Evolutionary conservation across 2,797 vertebrate species (phyloP), one percentile per base, ranked within the genome.

Genomic region (Phrynocephalus guinanensis): DNA sequence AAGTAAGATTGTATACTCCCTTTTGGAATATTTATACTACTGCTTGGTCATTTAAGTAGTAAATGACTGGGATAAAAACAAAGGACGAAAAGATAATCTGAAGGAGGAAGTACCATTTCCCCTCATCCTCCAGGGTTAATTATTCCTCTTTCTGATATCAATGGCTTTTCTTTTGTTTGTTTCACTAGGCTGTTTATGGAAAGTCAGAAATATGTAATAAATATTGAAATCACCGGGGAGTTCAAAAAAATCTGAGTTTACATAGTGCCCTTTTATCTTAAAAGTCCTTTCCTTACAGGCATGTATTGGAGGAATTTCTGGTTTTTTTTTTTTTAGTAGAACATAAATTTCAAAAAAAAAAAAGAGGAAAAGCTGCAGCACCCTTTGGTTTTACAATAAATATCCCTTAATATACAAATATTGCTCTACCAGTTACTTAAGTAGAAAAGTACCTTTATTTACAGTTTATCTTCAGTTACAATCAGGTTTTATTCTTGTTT

Each of bases 31-130:
- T 93, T 86, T 88, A 90, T 92, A 70, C 83, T 90, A 88, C 56
- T 66, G 88, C 87, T 93, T 89, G 3, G 28, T 92, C 86, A 72
- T 94, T 93, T 96, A 95, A 95, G 95, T 95, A 95, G 88, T 92
- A 94, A 96, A 95, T 93, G 86, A 91, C 86, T 93, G 92, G 89
- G 92, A 85, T 87, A 89, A 91, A 87, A 93, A 85, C 78, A 85
- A 85, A 85, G 77, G 87, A 77, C 48, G 93, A 76, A 26, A 8
- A 86, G 85, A 75, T 86, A 26, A 0, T 79, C 91, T 82, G 75
- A 91, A 90, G 93, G 72, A 79, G 90, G 93, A 94, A 79, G n/a
- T 48, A 89, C 90, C 83, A 89, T 89, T 71, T 80, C 60, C 50
- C 50, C 6, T 66, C 60, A 16, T 63, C 71, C 56, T 80, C 90